These are phyloP conservation scores for Orycteropus afer DNA, from an alignment of 2,113 vertebrate species.

Conservation along the genomic window DNA sequence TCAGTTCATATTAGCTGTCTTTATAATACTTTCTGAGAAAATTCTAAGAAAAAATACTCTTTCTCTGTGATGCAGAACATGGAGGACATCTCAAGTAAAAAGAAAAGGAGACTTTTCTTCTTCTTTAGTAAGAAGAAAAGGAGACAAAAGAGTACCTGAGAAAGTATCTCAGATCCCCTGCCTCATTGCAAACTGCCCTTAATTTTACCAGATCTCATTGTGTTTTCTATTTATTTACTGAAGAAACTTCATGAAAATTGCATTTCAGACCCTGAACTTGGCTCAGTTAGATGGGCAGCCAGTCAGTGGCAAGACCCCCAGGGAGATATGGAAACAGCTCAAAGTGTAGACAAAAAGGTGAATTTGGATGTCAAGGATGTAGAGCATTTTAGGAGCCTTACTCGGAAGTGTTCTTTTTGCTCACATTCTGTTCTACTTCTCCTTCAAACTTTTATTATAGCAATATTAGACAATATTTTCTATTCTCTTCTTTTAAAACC, in stretches of 20 bases:
- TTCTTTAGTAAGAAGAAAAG: not conserved
- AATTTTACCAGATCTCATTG: not conserved
- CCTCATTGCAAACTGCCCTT: not conserved
- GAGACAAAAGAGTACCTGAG: not conserved
- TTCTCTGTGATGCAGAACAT: not conserved
- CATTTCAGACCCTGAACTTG: not conserved
- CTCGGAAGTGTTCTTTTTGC: not conserved
- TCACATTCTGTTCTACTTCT: not conserved
- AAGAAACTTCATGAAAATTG: not conserved
- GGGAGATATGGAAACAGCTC: not conserved
- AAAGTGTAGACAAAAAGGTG: not conserved
- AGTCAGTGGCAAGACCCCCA: not conserved
- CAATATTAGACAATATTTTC: not conserved
- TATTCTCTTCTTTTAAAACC: slow-evolving; percentile 17
- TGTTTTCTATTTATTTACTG: not conserved
- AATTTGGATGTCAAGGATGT: not conserved
- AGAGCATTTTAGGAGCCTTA: not conserved
- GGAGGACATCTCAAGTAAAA: not conserved
- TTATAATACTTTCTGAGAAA: not conserved
- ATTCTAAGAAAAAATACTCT: not conserved
- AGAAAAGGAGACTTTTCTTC: no score
- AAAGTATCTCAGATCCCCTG: not conserved
- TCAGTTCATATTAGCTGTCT: not conserved
- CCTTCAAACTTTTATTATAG: slow-evolving; percentile 16
- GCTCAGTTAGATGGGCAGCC: not conserved